Evolutionary conservation across 2,888 invertebrate species (phyloP), one percentile per base, ranked within the genome.

Genomic region (Oscheius sp.): DNA sequence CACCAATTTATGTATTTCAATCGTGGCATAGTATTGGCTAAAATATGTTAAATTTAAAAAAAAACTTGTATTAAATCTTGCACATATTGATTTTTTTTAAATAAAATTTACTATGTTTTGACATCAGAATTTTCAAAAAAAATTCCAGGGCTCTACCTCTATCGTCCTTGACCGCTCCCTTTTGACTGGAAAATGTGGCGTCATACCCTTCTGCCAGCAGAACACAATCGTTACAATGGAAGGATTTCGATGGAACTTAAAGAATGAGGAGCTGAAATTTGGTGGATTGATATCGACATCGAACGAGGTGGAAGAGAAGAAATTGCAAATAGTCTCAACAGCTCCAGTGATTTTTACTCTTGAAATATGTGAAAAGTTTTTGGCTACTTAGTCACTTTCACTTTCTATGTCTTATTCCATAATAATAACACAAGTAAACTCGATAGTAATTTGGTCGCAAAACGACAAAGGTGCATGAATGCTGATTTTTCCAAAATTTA

Each of bases 231-330:
- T 82, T 8, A 76, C 79, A 1, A 80, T 80, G n/a, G 67, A 51
- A 3, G 84, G 84, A 14, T 71, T 82, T 17, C 73, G 72, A 49
- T 84, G 82, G 80, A 73, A 83, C 67, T 63, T 84, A 47, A 59
- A 59, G 12, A 49, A 67, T 24, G n/a, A 59, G 26, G 57, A 45
- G 32, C 5, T 67, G 22, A 36, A 33, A 22, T 67, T 38, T 26
- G 67, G 67, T 12, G 62, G 62, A 9, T 9, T 67, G n/a, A 62
- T 67, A 9, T 62, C 62, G 9, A 62, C 67, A 8, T 62, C 62
- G 4, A 67, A 67, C 38, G 62, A 67, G 30, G 20, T 62, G 2
- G 41, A 28, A 22, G 14, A 17, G 8, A 49, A 61, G 20, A 20
- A n/a, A 9, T 41, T 67, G 24, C 5, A 24, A 8, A 28, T 67